Conservation (phyloP, 2,888 invertebrate genomes). For the Caenorhabditis doughertyi region DNA sequence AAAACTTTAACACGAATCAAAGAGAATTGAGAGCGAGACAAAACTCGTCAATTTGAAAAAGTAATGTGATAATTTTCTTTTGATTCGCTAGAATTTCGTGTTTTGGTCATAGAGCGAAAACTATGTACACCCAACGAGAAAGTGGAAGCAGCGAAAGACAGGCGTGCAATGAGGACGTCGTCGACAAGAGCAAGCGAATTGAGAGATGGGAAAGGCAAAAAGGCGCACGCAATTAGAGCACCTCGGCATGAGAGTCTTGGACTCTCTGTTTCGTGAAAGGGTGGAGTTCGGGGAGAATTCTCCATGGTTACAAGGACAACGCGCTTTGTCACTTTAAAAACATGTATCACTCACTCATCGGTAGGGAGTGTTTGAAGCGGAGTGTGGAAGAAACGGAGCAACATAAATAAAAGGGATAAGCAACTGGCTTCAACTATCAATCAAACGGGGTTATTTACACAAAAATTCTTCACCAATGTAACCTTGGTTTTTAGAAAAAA, state of each 20-base stretch:
- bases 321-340: neutral
- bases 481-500: conserved; percentile 7
- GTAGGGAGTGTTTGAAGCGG: neutral
- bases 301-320: conserved; percentile 28
- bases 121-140: neutral
- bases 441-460: conserved; percentile 45
- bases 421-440: conserved; percentile 50
- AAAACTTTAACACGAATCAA: no score
- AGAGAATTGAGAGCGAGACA: no score
- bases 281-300: conserved; percentile 5
- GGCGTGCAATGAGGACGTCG: conserved; percentile 3
- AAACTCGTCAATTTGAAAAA: no score
- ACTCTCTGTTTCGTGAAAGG: neutral
- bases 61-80: no score
- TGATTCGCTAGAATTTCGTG: no score
- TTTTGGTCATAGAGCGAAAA: no score
- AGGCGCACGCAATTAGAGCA: conserved; percentile 30
- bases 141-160: neutral
- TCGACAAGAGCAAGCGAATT: neutral
- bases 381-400: neutral
- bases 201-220: conserved; percentile 10
- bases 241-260: neutral
- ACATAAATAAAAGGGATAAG: neutral
- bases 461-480: conserved; percentile 22
- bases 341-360: neutral